Evolutionary conservation across 2,113 vertebrate species (phyloP), one percentile per base, ranked within the genome.

Genomic region (Nothocercus nigrocapillus): DNA sequence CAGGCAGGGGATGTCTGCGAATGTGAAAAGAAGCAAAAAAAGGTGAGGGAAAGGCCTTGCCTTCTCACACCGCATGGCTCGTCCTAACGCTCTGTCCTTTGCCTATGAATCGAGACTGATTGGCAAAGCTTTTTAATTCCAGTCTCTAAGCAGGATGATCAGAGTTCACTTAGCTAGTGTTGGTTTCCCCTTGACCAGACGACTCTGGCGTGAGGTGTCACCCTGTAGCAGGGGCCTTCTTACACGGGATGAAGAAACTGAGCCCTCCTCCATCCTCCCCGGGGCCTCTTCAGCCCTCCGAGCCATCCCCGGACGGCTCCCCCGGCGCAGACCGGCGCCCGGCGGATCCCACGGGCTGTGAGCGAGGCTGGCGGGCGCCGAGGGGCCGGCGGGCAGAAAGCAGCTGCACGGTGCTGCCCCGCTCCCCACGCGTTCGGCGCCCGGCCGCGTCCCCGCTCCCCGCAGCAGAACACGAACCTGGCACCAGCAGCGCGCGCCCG

Each of bases 41-140:
- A 58, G 54, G 7, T 7, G 9, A 85, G 49, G 56, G 32, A 64
- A 79, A 75, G 28, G 36, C 61, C 79, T 67, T 82, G 82, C 70
- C 61, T 93, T 59, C 70, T 79, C 73, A 85, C 84, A 61, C 77
- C 1, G 3, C 20, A 2, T n/a, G 66, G 54, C 69, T 91, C 85
- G 92, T 93, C 74, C 80, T 90, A 88, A 75, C 61, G 77, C 82
- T 63, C 82, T 83, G 92, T 82, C 93, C 77, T 93, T 96, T 86
- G 94, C 94, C 95, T 84, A 9, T 82, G 86, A 85, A 79, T 93
- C 90, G 94, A 90, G 75, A 49, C 73, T 89, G 92, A 94, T 89
- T 92, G 85, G 68, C 76, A 95, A 95, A 95, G 94, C 96, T 96
- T 95, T 97, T 97, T 91, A 97, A 97, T 96, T 96, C 91, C 94